These are phyloP conservation scores for Dryocosmus kuriphilus DNA, from an alignment of 2,888 invertebrate species.

Conservation along the genomic window DNA sequence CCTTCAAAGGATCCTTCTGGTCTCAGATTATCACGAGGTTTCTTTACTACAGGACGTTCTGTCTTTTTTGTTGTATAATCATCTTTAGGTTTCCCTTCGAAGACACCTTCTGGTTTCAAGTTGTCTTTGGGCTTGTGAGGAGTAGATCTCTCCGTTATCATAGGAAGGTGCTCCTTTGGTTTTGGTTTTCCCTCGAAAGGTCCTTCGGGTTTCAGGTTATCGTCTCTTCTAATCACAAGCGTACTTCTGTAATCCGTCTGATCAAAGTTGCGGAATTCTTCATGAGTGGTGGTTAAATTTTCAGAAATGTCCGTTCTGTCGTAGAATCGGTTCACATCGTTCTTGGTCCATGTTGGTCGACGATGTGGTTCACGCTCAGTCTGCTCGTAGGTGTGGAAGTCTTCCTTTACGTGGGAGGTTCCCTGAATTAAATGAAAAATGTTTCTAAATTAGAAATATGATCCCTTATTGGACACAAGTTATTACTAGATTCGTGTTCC, in stretches of 20 bases:
- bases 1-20: constrained; percentile 78
- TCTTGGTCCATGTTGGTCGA: constrained; percentile 85
- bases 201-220: constrained; percentile 67
- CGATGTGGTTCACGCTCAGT: constrained; percentile 77
- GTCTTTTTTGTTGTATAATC: constrained; percentile 50
- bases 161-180: constrained; percentile 49
- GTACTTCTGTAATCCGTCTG: constrained; percentile 79
- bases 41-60: constrained; percentile 70
- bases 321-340: constrained; percentile 74
- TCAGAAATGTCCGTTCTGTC: constrained; percentile 78
- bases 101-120: constrained; percentile 67
- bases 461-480: background rate
- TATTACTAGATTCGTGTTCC: background rate
- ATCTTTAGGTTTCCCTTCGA: constrained; percentile 73
- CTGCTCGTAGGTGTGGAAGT: constrained; percentile 70
- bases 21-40: constrained; percentile 74
- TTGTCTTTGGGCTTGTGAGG: constrained; percentile 77
- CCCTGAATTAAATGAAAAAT: constrained; percentile 63
- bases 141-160: constrained; percentile 58
- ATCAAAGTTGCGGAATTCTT: constrained; percentile 83
- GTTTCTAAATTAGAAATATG: background rate
- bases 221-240: constrained; percentile 61
- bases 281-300: constrained; percentile 86
- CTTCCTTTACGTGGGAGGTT: constrained; percentile 73
- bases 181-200: constrained; percentile 50